These are phyloP conservation scores for Coenobita brevimanus DNA, from an alignment of 1,140 invertebrate species.

Conservation along the genomic window DNA sequence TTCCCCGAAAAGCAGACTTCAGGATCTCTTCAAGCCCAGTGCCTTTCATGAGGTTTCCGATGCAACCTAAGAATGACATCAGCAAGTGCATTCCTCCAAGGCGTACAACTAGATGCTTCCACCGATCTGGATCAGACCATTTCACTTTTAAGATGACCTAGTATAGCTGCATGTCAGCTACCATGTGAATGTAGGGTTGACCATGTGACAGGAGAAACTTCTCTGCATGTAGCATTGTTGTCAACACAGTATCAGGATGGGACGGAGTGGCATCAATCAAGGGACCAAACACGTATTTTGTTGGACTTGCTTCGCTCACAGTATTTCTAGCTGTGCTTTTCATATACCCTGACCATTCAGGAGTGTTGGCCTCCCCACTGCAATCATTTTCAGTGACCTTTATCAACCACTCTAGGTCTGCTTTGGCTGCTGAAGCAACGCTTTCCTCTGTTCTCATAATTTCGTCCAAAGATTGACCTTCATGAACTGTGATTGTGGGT, in stretches of 20 bases:
- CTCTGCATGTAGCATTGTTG: not conserved
- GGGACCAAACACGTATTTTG: constrained; percentile 14
- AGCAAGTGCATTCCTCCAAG: not conserved
- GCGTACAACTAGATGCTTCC: not conserved
- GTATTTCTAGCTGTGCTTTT: not conserved
- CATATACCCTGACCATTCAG: not conserved
- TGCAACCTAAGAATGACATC: constrained; percentile 8
- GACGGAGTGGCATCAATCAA: not conserved
- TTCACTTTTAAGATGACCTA: not conserved
- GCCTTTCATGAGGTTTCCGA: not conserved
- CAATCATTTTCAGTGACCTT: not conserved
- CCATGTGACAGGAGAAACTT: not conserved
- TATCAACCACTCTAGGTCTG: not conserved
- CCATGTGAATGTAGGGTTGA: not conserved
- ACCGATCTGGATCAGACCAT: not conserved
- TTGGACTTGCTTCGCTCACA: not conserved
- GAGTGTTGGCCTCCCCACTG: not conserved
- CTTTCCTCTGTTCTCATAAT: not conserved
- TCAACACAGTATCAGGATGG: constrained; percentile 3
- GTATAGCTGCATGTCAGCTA: not conserved
- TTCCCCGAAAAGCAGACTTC: not conserved
- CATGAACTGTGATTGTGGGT: not conserved
- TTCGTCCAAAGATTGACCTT: not conserved
- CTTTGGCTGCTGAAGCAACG: not conserved
- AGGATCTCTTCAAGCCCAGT: not conserved